Evolutionary conservation across 2,888 invertebrate genomes (phyloP), one percentile per base, ranked within the genome.

Genomic region (Lamellibrachia satsuma): DNA sequence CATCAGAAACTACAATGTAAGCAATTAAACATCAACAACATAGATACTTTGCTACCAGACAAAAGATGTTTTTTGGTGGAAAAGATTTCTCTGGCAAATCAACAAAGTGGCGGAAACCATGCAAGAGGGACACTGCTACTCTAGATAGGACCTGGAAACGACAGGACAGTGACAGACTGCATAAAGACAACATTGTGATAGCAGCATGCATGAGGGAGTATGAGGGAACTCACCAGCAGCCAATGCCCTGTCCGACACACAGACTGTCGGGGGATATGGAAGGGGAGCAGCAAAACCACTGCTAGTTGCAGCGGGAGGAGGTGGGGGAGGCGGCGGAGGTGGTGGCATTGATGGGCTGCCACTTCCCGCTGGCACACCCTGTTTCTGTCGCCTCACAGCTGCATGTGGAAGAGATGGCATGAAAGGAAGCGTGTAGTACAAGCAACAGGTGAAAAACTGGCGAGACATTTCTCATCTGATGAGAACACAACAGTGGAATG

Each of bases 361-460:
- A 22, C 75, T 75, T 75, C 75, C 75, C 75, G 39, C 39, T 1
- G 75, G 75, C 75, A n/a, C 75, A 75, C 75, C 75, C 22, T 75
- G 22, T 75, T 75, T 75, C 75, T 75, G 75, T 75, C 75, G 75
- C 75, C 75, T 75, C 75, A 15, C 75, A 75, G 75, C 75, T 75
- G 75, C 75, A 75, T n/a, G 75, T 6, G 75, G 75, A 75, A 75
- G 75, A 75, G 75, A 75, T 22, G 75, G 75, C 75, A 75, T 75
- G 75, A 75, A 75, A 75, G 75, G 75, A 75, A 75, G 75, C 75
- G 75, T 75, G 75, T 75, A 75, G 75, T 75, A 75, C 75, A 75
- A 75, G 75, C 75, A 75, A 75, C 75, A 75, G 15, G 22, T 15
- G 11, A 75, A 75, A 75, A 75, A 75, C 22, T 75, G 75, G 75